A percentile compares a stretch with the other conserved stretches of the same genome.
Conservation (phyloP, 2,113 vertebrate genomes). For the Sisor rabdophorus region DNA sequence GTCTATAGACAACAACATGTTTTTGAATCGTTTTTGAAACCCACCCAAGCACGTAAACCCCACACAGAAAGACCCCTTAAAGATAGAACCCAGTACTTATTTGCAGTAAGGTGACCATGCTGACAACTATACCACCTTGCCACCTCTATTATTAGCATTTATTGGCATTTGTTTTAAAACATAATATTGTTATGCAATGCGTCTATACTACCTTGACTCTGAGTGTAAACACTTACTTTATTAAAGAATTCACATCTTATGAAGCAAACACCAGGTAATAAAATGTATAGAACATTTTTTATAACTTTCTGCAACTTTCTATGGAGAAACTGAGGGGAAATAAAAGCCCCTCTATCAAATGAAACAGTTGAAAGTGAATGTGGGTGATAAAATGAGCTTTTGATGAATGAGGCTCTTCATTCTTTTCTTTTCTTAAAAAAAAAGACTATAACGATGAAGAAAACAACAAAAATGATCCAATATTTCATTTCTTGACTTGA, state of each 20-base stretch:
- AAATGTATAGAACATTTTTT: neutral
- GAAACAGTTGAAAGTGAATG: neutral
- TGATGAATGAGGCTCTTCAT: neutral
- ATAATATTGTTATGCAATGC: neutral
- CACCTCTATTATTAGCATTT: too few relatives aligned
- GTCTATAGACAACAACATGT: too few relatives aligned
- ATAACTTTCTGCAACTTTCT: neutral
- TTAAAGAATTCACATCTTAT: neutral
- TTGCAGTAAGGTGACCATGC: too few relatives aligned
- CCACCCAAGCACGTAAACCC: too few relatives aligned
- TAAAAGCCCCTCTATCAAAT: neutral
- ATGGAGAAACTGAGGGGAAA: neutral
- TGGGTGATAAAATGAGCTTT: conserved; percentile 8
- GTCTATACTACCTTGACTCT: neutral
- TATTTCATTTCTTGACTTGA: neutral
- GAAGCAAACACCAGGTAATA: neutral
- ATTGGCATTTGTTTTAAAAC: too few relatives aligned
- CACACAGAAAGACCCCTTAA: too few relatives aligned
- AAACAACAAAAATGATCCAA: neutral
- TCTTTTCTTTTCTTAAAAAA: conserved; percentile 22
- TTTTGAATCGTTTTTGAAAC: too few relatives aligned
- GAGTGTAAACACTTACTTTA: neutral
- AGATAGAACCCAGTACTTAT: too few relatives aligned
- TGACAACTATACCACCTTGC: too few relatives aligned
- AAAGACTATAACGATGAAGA: neutral